A percentile compares a stretch with the other conserved stretches of the same genome.
Evolutionary conservation across 2,113 vertebrate species (phyloP).

Genomic region (Melanerpes formicivorus): DNA sequence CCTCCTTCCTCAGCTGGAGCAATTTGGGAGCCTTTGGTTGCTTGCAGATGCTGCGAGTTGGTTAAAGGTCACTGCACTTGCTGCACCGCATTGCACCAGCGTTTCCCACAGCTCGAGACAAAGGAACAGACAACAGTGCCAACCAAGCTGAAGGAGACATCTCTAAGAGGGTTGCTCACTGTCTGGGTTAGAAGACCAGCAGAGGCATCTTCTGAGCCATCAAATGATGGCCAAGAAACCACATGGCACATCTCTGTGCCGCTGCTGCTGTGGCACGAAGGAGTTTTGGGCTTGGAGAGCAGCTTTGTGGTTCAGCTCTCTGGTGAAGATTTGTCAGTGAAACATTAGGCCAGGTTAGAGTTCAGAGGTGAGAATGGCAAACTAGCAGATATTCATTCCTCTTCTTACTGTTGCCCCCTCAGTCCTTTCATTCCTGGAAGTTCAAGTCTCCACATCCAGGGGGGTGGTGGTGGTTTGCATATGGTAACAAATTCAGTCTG

Average conservation of each 20-base stretch:
- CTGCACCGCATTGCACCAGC: conserved; percentile 18
- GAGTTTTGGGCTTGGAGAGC: background rate
- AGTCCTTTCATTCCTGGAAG: background rate
- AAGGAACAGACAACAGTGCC: background rate
- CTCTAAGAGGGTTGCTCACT: background rate
- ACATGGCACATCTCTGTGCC: fast-evolving
- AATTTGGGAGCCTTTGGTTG: background rate
- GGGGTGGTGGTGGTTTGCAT: background rate
- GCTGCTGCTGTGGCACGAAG: fast-evolving
- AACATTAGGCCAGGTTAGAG: background rate
- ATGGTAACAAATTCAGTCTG: background rate
- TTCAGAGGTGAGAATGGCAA: background rate
- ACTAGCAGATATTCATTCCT: background rate
- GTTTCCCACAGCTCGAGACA: background rate
- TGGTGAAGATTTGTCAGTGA: background rate
- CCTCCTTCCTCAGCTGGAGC: conserved; percentile 14
- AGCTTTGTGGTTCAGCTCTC: background rate
- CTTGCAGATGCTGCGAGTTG: background rate
- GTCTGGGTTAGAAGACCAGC: background rate
- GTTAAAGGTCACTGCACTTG: conserved; percentile 8
- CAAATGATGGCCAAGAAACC: background rate
- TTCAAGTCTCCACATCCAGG: background rate
- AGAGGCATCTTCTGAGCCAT: background rate
- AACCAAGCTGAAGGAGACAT: background rate
- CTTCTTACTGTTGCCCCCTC: background rate